These are phyloP conservation scores for Amitus sp. DNA, from an alignment of 2,888 invertebrate genomes.

Conservation along the genomic window DNA sequence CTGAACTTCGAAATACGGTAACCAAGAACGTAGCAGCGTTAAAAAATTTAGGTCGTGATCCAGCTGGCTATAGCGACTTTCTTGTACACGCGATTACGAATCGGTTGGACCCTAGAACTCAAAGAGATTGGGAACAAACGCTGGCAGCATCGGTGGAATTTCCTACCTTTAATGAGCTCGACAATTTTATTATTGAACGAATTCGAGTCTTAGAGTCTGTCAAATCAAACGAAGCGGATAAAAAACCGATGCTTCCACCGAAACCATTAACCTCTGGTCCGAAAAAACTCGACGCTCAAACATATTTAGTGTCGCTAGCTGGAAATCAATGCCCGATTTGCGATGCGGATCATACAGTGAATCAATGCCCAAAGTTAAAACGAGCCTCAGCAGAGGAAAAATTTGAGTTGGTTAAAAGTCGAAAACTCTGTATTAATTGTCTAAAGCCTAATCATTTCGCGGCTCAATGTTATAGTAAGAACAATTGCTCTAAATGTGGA, in stretches of 20 bases:
- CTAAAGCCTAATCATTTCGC: background rate
- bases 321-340: constrained; percentile 9
- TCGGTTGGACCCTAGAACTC: background rate
- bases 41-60: background rate
- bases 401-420: constrained; percentile 2
- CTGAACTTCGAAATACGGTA: background rate
- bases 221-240: no score
- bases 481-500: constrained; percentile 6
- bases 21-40: background rate
- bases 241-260: background rate
- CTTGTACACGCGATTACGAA: background rate
- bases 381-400: background rate
- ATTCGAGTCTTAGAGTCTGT: background rate
- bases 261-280: background rate
- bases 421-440: constrained; percentile 10
- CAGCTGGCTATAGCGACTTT: background rate
- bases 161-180: background rate
- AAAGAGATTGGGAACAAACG: background rate
- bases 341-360: background rate
- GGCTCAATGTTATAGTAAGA: background rate
- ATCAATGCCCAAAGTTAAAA: background rate
- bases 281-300: background rate
- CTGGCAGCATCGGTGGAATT: background rate
- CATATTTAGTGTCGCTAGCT: no score
- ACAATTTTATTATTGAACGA: background rate